Evolutionary conservation across 2,113 vertebrate genomes (phyloP), one percentile per base, ranked within the genome.

Genomic region (Spizaetus ornatus): DNA sequence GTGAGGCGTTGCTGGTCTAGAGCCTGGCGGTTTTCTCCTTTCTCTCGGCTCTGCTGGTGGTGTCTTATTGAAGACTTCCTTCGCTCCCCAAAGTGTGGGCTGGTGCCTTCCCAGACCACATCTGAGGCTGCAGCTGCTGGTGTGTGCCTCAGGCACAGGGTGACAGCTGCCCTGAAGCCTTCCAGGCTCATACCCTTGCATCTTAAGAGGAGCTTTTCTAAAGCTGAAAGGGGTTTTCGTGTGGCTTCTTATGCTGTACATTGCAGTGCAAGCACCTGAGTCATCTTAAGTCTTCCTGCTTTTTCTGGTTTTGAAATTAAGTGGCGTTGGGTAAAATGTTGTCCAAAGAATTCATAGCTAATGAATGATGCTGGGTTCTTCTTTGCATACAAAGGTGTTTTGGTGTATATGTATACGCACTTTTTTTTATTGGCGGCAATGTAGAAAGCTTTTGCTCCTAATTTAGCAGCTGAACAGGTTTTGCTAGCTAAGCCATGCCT

Each of bases 401-500:
- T 48, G 29, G 17, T 67, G 16, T 47, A 4, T 48, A 81, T 80
- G 11, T 56, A 32, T 27, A 15, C 48, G 26, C 11, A 3, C 3
- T 59, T 86, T 45, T 38, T 32, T 27, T 48, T 15, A 32, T 17
- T 74, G 66, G 50, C 63, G 74, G 45, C 14, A 76, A 70, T 7
- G 19, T 71, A 32, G 76, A 56, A 93, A 55, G 36, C 6, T 90
- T 74, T 66, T 85, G 42, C 50, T 89, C 36, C 47, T 61, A 52
- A 31, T 69, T 92, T 84, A 59, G 86, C 47, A 94, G 58, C 62
- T 65, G 81, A 95, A 58, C 56, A 67, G 76, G 66, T 93, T 96
- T 94, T 82, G 61, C 66, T 86, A 77, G 71, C 71, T 77, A 38
- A 80, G 34, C 86, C 25, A 12, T 84, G 79, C 47, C 23, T 86